Conservation (phyloP, 2,888 invertebrate species). For the Eristalis arbustorum region DNA sequence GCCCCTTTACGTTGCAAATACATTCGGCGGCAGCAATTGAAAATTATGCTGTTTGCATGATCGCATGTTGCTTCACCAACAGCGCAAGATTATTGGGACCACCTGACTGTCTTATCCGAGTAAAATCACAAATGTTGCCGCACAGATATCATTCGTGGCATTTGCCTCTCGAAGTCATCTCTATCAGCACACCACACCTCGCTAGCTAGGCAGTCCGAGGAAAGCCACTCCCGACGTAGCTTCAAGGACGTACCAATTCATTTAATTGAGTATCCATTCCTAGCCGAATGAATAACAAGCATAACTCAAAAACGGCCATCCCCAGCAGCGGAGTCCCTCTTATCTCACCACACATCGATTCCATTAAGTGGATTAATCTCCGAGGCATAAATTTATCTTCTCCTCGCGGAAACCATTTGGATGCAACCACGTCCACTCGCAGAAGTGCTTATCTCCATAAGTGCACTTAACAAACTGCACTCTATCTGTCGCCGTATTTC, state of each 20-base stretch:
- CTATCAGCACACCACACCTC: no score
- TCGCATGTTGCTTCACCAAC: not conserved
- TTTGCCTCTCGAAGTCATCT: no score
- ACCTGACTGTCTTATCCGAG: no score
- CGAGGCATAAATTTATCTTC: not conserved
- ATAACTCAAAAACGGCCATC: not conserved
- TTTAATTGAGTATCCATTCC: not conserved
- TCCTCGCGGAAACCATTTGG: not conserved
- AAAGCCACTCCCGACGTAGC: no score
- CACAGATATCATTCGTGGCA: no score
- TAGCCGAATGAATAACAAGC: not conserved
- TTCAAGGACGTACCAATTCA: no score
- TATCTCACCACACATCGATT: not conserved
- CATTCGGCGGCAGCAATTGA: no score
- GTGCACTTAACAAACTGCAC: constrained; percentile 15
- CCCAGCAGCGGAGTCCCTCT: not conserved
- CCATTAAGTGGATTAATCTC: not conserved
- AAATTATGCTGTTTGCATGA: no score
- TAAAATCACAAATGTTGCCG: no score
- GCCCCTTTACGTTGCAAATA: no score
- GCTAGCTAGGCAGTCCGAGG: no score
- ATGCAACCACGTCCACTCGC: not conserved
- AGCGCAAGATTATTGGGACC: no score
- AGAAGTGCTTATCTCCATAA: not conserved
- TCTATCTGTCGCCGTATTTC: constrained; percentile 19